Base-by-base conservation (phyloP, 1,140 invertebrate genomes). In the Ganaspis sp. region DNA sequence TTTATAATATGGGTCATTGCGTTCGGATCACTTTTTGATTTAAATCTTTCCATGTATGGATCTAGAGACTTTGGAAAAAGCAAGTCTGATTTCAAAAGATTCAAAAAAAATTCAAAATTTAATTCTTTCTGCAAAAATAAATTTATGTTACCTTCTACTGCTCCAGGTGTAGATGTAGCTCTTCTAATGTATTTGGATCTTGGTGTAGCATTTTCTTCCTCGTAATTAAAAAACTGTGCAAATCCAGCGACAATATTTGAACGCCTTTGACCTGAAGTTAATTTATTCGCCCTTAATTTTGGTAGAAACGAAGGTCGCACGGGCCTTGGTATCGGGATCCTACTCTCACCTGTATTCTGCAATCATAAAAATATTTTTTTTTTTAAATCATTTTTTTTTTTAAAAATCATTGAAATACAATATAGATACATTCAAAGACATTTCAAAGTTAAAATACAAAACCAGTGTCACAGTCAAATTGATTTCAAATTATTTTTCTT, bases 301-400 rank as follows among this genome's bases (percentile, higher is more conserved):
- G 87, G 87, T 42, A 90, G 82, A 72, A 89, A 86, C 49, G 88
- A 89, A n/a, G 87, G 87, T n/a, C 87, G 82, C 8, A 84, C 77
- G 21, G 85, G 83, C 69, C 88, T 81, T 71, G 88, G 84, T 64
- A 89, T 81, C 70, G 87, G 88, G 80, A 90, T 89, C 72, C 87
- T 86, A 54, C 87, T 90, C 80, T 90, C 88, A 74, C 85, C 86
- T 77, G 84, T 79, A 77, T 89, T 90, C 88, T 90, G 82, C 6
- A 84, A 87, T 42, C 0, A 38, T 23, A 75, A 71, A 76, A 45
- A 45, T n/a, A 45, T 45, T 45, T 12, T 40, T 11, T 40, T 4
- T 1, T 11, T 19, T 42, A 69, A 69, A 58, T 29, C 11, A 54
- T 11, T 37, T 73, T 34, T 49, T 58, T 29, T 9, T 1, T 8